phyloP scores from a whole-genome alignment of 2,113 vertebrate genomes.

The Crotophaga sulcirostris region DNA sequence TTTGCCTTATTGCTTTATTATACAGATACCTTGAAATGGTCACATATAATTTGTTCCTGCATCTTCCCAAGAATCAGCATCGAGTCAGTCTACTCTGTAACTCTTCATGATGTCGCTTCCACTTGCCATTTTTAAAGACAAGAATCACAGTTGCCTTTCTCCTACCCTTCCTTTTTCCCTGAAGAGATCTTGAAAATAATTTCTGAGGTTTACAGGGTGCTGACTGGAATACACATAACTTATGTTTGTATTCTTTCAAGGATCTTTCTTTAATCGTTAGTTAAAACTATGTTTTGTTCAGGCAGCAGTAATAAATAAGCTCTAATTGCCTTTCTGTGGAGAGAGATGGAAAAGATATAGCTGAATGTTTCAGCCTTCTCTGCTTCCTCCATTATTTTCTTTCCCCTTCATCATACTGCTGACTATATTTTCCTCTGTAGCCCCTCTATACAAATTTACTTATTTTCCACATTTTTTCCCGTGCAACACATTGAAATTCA shows the following conservation, averaged over 20 bases:
- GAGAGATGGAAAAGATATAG: neutral
- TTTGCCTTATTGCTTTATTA: neutral
- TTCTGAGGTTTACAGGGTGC: neutral
- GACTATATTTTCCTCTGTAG: neutral
- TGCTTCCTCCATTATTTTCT: neutral
- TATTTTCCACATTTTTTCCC: neutral
- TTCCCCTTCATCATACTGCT: neutral
- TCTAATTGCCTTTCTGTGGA: neutral
- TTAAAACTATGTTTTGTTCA: neutral
- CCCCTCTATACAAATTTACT: accelerated
- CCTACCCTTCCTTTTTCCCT: neutral
- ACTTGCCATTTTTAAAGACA: neutral
- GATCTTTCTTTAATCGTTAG: neutral
- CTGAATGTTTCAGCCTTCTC: neutral
- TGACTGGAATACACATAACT: neutral
- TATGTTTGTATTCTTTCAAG: neutral
- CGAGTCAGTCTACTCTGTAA: neutral
- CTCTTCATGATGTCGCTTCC: neutral
- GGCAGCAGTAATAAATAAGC: neutral
- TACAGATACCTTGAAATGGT: neutral
- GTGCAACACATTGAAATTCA: neutral
- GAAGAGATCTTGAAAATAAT: neutral
- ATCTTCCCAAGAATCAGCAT: neutral
- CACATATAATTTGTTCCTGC: neutral
- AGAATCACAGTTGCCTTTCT: neutral